Percentiles rank a stretch among this genome's conserved stretches.
Conservation (phyloP, 2,113 vertebrate species). For the Anguilla japonica region DNA sequence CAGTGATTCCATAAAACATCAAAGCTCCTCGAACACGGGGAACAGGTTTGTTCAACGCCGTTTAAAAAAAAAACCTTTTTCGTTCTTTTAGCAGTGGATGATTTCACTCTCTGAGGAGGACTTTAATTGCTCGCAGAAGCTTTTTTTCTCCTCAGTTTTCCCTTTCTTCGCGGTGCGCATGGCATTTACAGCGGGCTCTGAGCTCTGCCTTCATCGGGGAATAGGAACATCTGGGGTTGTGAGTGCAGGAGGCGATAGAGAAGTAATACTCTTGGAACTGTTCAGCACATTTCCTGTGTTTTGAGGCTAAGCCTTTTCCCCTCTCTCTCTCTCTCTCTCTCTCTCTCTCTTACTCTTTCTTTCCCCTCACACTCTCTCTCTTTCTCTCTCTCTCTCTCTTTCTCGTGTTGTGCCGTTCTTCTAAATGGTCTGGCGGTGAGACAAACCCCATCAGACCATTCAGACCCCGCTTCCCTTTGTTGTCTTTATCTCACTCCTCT, state of each 20-base stretch:
- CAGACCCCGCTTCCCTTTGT: slow-evolving; percentile 43
- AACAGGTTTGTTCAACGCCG: slow-evolving; percentile 53
- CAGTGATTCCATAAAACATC: slow-evolving; percentile 43
- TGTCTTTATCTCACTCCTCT: slow-evolving; percentile 33
- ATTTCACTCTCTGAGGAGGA: slow-evolving; percentile 66
- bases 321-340: slow-evolving; percentile 41
- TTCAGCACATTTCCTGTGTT: slow-evolving; percentile 75
- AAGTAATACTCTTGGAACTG: slow-evolving; percentile 61
- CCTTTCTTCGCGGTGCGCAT: slow-evolving; percentile 49
- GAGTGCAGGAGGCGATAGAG: slow-evolving; percentile 61
- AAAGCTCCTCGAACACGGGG: slow-evolving; percentile 64
- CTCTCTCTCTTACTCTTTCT: slow-evolving; percentile 16
- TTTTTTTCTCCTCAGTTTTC: slow-evolving; percentile 70
- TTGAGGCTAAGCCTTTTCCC: slow-evolving; percentile 51
- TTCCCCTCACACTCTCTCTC: slow-evolving; percentile 10
- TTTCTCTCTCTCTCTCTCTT: background rate
- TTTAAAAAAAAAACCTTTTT: slow-evolving; percentile 28
- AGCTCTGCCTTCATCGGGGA: slow-evolving; percentile 72
- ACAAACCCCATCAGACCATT: slow-evolving; percentile 49
- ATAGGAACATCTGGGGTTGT: slow-evolving; percentile 82
- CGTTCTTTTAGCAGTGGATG: background rate
- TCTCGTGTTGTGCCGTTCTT: slow-evolving; percentile 22
- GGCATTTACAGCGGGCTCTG: slow-evolving; percentile 72
- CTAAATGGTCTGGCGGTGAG: slow-evolving; percentile 50
- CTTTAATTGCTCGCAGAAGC: slow-evolving; percentile 75